These are phyloP conservation scores for Nycteola revayana DNA, from an alignment of 2,888 invertebrate species.

Conservation along the genomic window DNA sequence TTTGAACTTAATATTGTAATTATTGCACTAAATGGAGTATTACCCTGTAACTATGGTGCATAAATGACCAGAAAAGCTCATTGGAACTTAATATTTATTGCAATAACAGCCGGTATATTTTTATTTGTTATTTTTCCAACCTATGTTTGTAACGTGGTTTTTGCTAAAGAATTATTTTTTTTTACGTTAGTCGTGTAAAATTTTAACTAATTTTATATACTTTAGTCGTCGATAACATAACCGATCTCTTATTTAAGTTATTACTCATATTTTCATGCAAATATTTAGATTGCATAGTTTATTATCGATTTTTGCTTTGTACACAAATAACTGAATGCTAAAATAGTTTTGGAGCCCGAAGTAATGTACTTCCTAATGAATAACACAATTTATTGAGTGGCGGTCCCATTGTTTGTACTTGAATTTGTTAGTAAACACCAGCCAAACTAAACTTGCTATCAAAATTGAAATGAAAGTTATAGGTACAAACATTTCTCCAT, in stretches of 20 bases:
- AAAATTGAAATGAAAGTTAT: too few species aligned
- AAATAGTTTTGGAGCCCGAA: too few species aligned
- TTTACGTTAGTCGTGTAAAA: too few species aligned
- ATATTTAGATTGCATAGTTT: too few species aligned
- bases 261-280: too few species aligned
- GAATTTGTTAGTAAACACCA: conserved; percentile 19
- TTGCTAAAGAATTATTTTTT: conserved; percentile 7
- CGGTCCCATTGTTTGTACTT: conserved; percentile 3
- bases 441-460: too few species aligned
- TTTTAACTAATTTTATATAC: too few species aligned
- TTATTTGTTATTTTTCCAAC: conserved; percentile 13
- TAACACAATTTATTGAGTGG: conserved; percentile 1
- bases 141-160: conserved; percentile 29
- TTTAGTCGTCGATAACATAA: too few species aligned
- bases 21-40: conserved; percentile 12
- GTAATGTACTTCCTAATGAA: not conserved
- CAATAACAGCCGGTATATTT: conserved; percentile 6
- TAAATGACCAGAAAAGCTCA: conserved; percentile 1
- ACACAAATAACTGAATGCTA: too few species aligned
- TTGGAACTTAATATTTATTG: too few species aligned
- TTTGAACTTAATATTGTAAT: conserved; percentile 28
- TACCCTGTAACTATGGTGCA: conserved; percentile 4
- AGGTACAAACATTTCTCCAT: too few species aligned
- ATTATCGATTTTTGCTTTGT: conserved; percentile 21
- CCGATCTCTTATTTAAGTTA: too few species aligned